These are phyloP conservation scores for Torymus auratus DNA, from an alignment of 2,888 invertebrate species.

Conservation along the genomic window DNA sequence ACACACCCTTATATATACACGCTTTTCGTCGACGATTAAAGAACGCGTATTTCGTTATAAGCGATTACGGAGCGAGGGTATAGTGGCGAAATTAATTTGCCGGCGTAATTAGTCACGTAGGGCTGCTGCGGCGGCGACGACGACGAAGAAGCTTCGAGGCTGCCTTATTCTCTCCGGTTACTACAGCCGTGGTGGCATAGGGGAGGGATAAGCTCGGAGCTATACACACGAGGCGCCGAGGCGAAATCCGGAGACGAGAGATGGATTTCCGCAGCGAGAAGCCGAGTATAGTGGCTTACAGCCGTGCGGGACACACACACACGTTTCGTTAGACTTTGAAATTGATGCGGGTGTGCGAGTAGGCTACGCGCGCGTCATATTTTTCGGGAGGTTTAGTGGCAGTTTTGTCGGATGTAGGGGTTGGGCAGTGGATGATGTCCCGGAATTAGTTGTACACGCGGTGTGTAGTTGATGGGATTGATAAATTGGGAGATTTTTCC, in stretches of 20 bases:
- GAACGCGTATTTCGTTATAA: constrained; percentile 33
- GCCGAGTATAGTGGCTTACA: not conserved
- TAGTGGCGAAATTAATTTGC: constrained; percentile 49
- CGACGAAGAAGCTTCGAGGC: constrained; percentile 29
- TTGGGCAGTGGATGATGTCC: not conserved
- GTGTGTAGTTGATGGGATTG: not conserved
- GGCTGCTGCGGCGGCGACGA: not conserved
- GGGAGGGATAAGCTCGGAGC: constrained; percentile 6
- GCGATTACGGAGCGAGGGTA: constrained; percentile 25
- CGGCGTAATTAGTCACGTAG: constrained; percentile 56
- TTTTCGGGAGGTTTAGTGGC: no score
- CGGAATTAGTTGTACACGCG: constrained; percentile 6
- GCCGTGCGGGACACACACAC: not conserved
- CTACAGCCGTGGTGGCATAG: constrained; percentile 27
- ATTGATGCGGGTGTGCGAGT: constrained; percentile 20
- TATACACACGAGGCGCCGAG: not conserved
- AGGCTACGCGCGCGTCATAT: no score
- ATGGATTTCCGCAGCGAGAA: constrained; percentile 4
- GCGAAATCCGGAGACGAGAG: constrained; percentile 24
- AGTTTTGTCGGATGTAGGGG: no score
- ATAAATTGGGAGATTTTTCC: not conserved
- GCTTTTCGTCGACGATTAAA: constrained; percentile 30
- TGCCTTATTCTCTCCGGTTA: constrained; percentile 28
- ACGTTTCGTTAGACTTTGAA: constrained; percentile 23
- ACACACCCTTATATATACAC: not conserved